A percentile compares a stretch with the other conserved stretches of the same genome.
These are phyloP conservation scores for Paradoxurus hermaphroditus DNA, from an alignment of 2,113 vertebrate genomes.

Conservation along the genomic window DNA sequence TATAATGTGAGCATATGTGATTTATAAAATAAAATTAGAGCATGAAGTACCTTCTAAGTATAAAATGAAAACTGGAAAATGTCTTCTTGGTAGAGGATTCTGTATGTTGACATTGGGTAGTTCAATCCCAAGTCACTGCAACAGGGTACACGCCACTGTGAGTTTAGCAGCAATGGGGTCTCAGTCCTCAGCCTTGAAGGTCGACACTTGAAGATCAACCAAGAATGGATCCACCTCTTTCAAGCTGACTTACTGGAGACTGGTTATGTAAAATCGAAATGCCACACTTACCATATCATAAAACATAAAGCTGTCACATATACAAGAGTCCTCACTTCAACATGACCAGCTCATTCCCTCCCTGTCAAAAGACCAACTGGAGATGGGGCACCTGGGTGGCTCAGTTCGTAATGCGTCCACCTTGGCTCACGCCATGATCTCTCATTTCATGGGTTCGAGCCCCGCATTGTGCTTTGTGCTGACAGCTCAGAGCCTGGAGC, in stretches of 20 bases:
- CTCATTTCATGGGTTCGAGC: too few relatives aligned
- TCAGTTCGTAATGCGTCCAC: too few relatives aligned
- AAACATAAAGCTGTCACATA: not conserved
- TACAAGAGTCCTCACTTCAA: not conserved
- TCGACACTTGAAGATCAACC: not conserved
- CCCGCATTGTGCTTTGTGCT: too few relatives aligned
- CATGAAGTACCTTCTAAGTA: not conserved
- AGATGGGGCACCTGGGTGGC: not conserved
- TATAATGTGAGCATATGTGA: not conserved
- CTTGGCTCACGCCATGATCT: too few relatives aligned
- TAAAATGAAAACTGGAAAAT: not conserved
- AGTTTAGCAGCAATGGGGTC: not conserved
- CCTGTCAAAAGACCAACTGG: not conserved
- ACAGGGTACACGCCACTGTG: not conserved
- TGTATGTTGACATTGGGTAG: not conserved
- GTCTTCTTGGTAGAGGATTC: not conserved
- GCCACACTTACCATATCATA: not conserved
- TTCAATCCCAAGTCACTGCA: not conserved
- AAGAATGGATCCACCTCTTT: not conserved
- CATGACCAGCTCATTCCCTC: not conserved
- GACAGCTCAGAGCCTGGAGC: too few relatives aligned
- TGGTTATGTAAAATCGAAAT: not conserved
- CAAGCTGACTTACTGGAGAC: not conserved
- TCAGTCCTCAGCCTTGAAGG: not conserved
- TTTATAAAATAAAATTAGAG: constrained; percentile 24